Conservation (phyloP, 30 jellyfish, hydroid and myxozoan genomes). For the Pseudorhiza aurosa region DNA sequence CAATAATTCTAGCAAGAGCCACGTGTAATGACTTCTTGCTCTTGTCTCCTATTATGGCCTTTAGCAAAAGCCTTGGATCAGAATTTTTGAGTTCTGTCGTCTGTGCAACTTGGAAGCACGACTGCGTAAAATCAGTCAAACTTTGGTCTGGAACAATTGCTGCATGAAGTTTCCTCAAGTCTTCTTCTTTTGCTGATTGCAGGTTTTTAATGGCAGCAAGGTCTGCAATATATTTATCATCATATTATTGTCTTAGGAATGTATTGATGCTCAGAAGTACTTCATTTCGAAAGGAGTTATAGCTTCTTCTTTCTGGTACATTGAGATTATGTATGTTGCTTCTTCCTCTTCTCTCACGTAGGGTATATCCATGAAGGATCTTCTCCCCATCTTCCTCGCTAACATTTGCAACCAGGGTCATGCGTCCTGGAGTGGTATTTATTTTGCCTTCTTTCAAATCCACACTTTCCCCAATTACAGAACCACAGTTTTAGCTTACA, state of each 20-base stretch:
- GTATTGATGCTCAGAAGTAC: constrained; percentile 25
- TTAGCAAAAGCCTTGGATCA: constrained; percentile 21
- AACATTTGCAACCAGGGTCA: constrained; percentile 21
- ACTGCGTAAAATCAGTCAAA: constrained; percentile 9
- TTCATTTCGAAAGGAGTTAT: constrained; percentile 20
- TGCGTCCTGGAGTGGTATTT: no score
- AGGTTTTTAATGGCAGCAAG: constrained; percentile 35
- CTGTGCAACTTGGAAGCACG: constrained; percentile 22
- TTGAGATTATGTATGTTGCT: constrained; percentile 3
- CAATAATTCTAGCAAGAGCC: constrained; percentile 3
- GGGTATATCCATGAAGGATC: constrained; percentile 15
- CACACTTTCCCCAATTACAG: no score
- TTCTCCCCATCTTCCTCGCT: constrained; percentile 18
- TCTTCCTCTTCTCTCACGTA: not conserved
- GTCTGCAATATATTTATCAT: constrained; percentile 23
- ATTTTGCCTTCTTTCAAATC: no score
- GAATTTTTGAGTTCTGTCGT: not conserved
- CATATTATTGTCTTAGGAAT: constrained; percentile 6
- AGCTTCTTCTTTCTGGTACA: constrained; percentile 30
- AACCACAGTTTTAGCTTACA: no score
- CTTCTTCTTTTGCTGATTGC: constrained; percentile 46
- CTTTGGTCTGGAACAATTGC: constrained; percentile 15
- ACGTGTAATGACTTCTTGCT: constrained; percentile 12
- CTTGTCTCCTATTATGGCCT: not conserved
- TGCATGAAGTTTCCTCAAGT: constrained; percentile 29